These are phyloP conservation scores for Azemiops feae DNA, from an alignment of 2,113 vertebrate species.

Conservation along the genomic window DNA sequence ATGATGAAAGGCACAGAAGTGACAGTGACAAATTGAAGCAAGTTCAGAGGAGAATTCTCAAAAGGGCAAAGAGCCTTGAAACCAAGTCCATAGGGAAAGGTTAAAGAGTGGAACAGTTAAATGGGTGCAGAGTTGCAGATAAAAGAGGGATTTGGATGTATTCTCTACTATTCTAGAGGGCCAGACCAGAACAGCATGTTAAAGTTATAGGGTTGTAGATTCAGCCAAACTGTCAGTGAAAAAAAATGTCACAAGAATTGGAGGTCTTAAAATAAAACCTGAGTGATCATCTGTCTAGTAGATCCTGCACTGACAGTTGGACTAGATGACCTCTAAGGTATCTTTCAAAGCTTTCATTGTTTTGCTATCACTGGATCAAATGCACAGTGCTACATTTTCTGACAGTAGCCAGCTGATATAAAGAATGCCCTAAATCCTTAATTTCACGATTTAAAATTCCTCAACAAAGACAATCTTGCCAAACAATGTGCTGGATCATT, in stretches of 20 bases:
- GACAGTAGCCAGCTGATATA: neutral
- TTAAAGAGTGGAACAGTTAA: neutral
- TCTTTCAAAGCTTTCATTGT: neutral
- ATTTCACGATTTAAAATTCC: neutral
- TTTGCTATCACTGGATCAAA: neutral
- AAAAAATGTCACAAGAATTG: neutral
- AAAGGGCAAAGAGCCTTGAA: neutral
- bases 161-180: neutral
- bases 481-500: neutral
- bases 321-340: neutral
- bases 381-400: neutral
- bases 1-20: neutral
- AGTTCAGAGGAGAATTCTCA: neutral
- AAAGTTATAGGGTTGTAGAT: neutral
- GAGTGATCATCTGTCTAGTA: neutral
- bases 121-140: neutral
- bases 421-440: neutral
- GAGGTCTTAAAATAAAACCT: neutral
- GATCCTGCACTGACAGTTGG: neutral
- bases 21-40: neutral
- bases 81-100: neutral
- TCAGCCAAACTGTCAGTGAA: neutral
- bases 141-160: neutral
- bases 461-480: neutral
- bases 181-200: neutral